Base-by-base conservation (phyloP, 2,113 vertebrate genomes). In the Calonectris borealis region DNA sequence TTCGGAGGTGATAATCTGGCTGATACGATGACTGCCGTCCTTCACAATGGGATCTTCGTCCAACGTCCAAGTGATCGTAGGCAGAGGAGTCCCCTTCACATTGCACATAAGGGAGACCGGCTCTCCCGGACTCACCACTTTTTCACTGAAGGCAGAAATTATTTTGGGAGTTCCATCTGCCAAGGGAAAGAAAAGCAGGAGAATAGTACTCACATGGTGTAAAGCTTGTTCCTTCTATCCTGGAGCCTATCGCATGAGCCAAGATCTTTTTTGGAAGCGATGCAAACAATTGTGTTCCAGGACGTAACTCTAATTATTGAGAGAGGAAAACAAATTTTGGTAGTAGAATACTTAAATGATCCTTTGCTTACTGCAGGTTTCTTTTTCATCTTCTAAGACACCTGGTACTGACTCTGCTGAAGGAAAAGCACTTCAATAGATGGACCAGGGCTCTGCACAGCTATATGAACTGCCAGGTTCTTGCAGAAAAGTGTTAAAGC, bases 151-250 rank as follows among this genome's bases (percentile, higher is more conserved):
- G 85, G 99, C 99, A 49, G 99, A 99, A 94, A 99, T 98, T 61
- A 99, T 99, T 98, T 99, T 99, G 60, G 99, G 99, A 31, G 99
- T 99, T 82, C 99, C 99, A 16, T 99, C 99, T 99, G 98, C 36
- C 57, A n/a, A 88, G 60, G 52, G 96, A 90, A 95, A 79, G 48
- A 83, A 84, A 91, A 94, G 46, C 34, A 93, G 55, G 26, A 73
- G 10, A 92, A 83, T 2, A 34, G 19, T 49, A 68, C 22, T 69
- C 58, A 68, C 0, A 2, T 10, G 12, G 14, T 40, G 7, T 27
- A 69, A 89, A 84, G 10, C 6, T 51, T 60, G n/a, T 71, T 73
- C 27, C 17, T 18, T 87, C 38, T 72, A 4, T 9, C 40, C 54
- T 69, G 20, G 16, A 75, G 16, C 9, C 10, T 27, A 26, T 71